Evolutionary conservation across 2,888 invertebrate genomes (phyloP), one percentile per base, ranked within the genome.

Genomic region (Orthonevra nobilis): DNA sequence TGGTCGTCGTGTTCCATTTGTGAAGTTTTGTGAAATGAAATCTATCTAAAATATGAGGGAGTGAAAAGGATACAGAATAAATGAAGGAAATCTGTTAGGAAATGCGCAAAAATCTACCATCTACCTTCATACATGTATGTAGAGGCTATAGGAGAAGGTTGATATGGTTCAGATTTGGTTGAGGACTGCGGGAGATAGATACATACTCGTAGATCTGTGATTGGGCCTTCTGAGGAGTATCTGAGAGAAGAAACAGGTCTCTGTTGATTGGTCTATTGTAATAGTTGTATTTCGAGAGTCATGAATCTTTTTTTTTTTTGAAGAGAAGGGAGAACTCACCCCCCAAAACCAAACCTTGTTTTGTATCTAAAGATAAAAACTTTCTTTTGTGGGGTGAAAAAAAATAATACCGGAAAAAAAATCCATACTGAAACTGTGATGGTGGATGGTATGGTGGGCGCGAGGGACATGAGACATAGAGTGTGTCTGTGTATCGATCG

Each of bases 91-190:
- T 73, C 73, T 73, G 73, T 79, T 79, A 61, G 79, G 73, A 73
- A 79, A 79, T 79, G 79, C 79, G 79, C 79, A 79, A 79, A 79
- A 79, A 79, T 79, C 79, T 73, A n/a, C n/a, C 66, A 72, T 72
- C 72, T 26, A 26, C 38, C n/a, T n/a, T n/a, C n/a, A n/a, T n/a
- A n/a, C n/a, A n/a, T n/a, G n/a, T n/a, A n/a, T n/a, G n/a, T n/a
- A n/a, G n/a, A n/a, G n/a, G n/a, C n/a, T n/a, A n/a, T n/a, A n/a
- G n/a, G n/a, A n/a, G n/a, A n/a, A n/a, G n/a, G n/a, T n/a, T n/a
- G n/a, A n/a, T n/a, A n/a, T n/a, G n/a, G n/a, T n/a, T n/a, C n/a
- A n/a, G n/a, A n/a, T n/a, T n/a, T n/a, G n/a, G n/a, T 60, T n/a
- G 77, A 77, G 77, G 64, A 77, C 34, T 66, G 46, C 73, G 61